These are phyloP conservation scores for Myiothlypis chrysogaster DNA, from an alignment of 2,797 vertebrate genomes.

Conservation along the genomic window DNA sequence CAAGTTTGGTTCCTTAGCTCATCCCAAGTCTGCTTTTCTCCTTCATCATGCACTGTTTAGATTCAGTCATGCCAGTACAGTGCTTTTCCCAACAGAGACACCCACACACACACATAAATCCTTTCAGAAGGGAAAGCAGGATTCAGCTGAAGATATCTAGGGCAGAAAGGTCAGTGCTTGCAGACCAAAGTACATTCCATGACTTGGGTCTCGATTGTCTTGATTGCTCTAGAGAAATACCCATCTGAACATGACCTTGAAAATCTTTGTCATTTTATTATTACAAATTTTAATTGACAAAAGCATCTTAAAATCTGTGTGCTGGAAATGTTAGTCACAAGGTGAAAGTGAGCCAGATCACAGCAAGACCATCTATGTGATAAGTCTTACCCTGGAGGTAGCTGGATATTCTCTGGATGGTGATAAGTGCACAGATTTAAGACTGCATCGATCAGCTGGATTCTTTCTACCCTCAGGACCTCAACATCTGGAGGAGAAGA, in stretches of 20 bases:
- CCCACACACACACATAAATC: not conserved
- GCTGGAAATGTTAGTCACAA: not conserved
- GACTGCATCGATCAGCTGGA: conserved; percentile 95
- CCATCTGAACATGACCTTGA: not conserved
- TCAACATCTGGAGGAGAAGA: conserved; percentile 84
- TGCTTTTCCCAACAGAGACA: not conserved
- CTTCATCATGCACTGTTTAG: not conserved
- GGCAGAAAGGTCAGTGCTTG: not conserved
- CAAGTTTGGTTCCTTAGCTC: not conserved
- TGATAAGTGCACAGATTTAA: conserved; percentile 98
- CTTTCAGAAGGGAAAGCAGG: not conserved
- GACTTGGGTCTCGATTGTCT: not conserved
- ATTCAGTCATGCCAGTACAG: not conserved
- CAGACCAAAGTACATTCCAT: not conserved
- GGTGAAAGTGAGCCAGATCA: not conserved
- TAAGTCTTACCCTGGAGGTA: conserved; percentile 88
- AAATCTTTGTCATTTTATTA: not conserved
- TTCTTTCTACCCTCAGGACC: conserved; percentile 92
- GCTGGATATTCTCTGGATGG: conserved; percentile 97
- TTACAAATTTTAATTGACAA: not conserved
- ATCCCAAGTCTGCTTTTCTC: not conserved
- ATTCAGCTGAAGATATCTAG: not conserved
- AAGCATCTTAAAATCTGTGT: not conserved
- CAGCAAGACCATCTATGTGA: not conserved
- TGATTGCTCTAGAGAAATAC: not conserved